A percentile compares a stretch with the other conserved stretches of the same genome.
Evolutionary conservation across 2,888 invertebrate genomes (phyloP).

Genomic region (Mechanitis mazaeus): DNA sequence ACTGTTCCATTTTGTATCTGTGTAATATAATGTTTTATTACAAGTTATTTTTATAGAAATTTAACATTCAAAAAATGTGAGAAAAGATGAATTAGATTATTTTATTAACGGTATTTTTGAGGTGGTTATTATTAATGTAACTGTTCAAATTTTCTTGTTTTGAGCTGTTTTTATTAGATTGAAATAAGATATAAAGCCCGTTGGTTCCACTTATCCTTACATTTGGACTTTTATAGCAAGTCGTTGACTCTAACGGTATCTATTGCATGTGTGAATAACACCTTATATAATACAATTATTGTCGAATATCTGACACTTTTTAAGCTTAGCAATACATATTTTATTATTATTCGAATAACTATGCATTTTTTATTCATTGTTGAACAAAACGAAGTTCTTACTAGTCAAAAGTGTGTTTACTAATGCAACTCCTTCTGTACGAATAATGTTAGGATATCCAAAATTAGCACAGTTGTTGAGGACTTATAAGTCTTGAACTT

Average conservation of each 20-base stretch:
- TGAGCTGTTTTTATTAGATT: background rate
- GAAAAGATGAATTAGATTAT: no score
- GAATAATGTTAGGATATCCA: no score
- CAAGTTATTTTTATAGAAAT: no score
- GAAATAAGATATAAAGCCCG: conserved; percentile 4
- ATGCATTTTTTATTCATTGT: background rate
- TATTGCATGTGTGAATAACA: conserved; percentile 26
- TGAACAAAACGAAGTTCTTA: no score
- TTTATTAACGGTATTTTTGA: no score
- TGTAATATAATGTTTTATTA: no score
- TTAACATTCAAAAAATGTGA: no score
- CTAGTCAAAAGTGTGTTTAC: no score
- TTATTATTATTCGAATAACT: background rate
- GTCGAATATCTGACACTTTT: conserved; percentile 1
- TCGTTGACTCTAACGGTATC: conserved; percentile 27
- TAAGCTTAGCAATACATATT: background rate
- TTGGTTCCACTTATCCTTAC: conserved; percentile 20
- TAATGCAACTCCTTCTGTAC: background rate
- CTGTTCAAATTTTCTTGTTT: background rate
- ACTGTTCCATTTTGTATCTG: no score
- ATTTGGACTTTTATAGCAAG: conserved; percentile 23
- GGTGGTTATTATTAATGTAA: no score
- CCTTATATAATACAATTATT: conserved; percentile 9
- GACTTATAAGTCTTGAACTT: no score
- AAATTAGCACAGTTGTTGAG: no score